These are phyloP conservation scores for Anarrhichthys ocellatus DNA, from an alignment of 2,113 vertebrate species.

Conservation along the genomic window DNA sequence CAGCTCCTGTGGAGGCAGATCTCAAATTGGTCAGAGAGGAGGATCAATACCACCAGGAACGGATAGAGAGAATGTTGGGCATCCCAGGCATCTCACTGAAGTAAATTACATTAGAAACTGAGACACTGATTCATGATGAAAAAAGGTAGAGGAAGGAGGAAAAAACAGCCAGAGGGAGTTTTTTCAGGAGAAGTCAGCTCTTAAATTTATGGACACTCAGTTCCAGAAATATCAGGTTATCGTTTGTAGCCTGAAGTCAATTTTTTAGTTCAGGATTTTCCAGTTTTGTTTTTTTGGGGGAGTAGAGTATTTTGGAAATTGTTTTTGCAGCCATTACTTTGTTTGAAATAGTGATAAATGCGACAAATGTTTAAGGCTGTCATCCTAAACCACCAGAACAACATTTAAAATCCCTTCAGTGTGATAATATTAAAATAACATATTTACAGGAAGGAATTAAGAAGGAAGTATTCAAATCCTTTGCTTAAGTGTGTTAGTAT, in stretches of 20 bases:
- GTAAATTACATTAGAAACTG: constrained; percentile 77
- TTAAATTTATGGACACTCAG: constrained; percentile 32
- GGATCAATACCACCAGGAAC: constrained; percentile 73
- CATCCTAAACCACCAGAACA: background rate
- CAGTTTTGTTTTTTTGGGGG: background rate
- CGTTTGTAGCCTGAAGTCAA: constrained; percentile 5
- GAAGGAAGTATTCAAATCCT: background rate
- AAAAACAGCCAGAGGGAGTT: constrained; percentile 54
- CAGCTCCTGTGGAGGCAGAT: constrained; percentile 68
- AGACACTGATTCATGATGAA: constrained; percentile 68
- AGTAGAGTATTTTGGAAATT: background rate
- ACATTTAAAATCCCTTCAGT: background rate
- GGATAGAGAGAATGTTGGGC: constrained; percentile 74
- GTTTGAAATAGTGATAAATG: background rate
- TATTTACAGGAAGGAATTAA: background rate
- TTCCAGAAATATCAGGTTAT: constrained; percentile 16
- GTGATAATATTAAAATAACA: background rate
- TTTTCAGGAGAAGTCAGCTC: constrained; percentile 41
- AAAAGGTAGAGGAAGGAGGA: constrained; percentile 38
- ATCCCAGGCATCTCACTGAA: constrained; percentile 67
- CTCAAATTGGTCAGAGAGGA: constrained; percentile 71
- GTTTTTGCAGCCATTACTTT: background rate
- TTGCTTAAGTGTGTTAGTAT: background rate
- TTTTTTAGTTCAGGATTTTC: background rate
- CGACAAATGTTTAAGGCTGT: background rate